Evolutionary conservation across 2,113 vertebrate species (phyloP).

Genomic region (Willisornis vidua): DNA sequence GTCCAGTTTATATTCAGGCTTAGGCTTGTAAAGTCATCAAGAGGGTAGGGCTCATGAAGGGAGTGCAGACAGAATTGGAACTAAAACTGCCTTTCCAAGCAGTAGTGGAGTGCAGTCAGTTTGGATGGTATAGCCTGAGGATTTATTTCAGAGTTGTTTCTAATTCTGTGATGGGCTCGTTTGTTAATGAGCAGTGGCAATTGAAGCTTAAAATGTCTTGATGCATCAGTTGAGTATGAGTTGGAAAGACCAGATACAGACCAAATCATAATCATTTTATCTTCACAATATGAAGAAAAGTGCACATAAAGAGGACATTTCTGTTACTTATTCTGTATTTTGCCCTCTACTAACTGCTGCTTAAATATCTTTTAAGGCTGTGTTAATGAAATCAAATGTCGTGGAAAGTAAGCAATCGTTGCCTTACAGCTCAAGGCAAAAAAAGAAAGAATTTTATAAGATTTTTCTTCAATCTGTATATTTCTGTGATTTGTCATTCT

Average conservation of each 20-base stretch:
- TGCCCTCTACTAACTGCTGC: not conserved
- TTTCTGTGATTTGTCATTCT: not conserved
- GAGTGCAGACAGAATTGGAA: not conserved
- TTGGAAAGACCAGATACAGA: not conserved
- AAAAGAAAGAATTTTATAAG: not conserved
- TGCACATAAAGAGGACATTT: not conserved
- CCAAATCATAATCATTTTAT: not conserved
- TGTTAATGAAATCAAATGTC: not conserved
- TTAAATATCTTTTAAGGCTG: not conserved
- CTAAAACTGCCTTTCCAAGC: not conserved
- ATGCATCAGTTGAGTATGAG: not conserved
- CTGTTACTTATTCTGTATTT: not conserved
- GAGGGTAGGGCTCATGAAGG: not conserved
- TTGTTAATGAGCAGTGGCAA: not conserved
- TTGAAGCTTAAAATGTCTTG: not conserved
- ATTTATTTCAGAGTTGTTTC: not conserved
- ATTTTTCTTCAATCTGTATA: not conserved
- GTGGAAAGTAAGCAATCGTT: not conserved
- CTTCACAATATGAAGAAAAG: not conserved
- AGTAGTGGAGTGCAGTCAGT: not conserved
- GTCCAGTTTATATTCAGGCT: not conserved
- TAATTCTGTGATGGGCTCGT: not conserved
- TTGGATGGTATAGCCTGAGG: not conserved
- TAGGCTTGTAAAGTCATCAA: not conserved
- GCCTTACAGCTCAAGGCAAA: not conserved